These are phyloP conservation scores for Eunapius fragilis DNA, from an alignment of 37 sponge, comb jelly and placozoan species.

Conservation along the genomic window DNA sequence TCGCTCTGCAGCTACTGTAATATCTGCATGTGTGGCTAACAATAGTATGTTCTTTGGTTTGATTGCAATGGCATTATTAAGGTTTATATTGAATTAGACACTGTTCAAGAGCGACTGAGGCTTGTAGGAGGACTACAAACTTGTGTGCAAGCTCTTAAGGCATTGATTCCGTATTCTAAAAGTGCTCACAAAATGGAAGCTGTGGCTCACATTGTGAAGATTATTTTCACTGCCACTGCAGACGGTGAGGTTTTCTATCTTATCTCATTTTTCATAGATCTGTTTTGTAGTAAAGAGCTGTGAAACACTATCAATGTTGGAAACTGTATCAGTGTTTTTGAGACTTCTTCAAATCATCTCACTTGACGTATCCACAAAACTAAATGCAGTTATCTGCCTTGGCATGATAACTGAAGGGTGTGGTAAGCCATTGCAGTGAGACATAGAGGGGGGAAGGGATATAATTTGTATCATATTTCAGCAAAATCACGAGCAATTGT, in stretches of 20 bases:
- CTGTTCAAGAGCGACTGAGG: constrained; percentile 18
- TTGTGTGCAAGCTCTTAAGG: constrained; percentile 6
- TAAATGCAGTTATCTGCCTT: constrained; percentile 9
- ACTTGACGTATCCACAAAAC: not conserved
- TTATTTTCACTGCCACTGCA: not conserved
- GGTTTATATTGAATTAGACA: not conserved
- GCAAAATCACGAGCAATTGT: not conserved
- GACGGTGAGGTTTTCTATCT: not conserved
- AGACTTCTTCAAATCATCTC: not conserved
- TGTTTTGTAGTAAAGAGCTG: not conserved
- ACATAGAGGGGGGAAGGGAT: not conserved
- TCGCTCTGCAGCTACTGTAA: constrained; percentile 18
- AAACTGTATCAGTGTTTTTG: not conserved
- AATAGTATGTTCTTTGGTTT: constrained; percentile 14
- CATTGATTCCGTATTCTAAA: not conserved
- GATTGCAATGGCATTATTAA: not conserved
- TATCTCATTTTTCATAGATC: not conserved
- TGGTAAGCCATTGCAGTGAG: not conserved
- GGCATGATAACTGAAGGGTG: constrained; percentile 14
- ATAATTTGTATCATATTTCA: not conserved
- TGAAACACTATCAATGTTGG: not conserved
- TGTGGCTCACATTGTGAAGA: constrained; percentile 5
- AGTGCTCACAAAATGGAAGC: not conserved
- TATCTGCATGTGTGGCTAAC: constrained; percentile 43
- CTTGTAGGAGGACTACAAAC: constrained; percentile 25